Evolutionary conservation across 2,113 vertebrate species (phyloP).

Genomic region (Chlamydotis undulata): DNA sequence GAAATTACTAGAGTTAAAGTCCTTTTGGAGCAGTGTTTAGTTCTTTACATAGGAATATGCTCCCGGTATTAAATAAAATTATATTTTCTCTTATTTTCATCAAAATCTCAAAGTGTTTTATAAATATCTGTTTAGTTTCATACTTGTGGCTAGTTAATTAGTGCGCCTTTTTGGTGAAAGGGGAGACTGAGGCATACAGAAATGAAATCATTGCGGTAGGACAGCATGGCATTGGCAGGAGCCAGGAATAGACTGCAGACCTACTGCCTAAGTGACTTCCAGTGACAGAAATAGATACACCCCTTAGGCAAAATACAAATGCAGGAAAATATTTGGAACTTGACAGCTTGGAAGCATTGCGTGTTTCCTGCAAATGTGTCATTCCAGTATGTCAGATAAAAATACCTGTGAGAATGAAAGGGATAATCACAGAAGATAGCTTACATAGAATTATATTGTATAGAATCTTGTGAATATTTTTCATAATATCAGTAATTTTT

Average conservation of each 20-base stretch:
- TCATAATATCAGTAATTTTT: not conserved
- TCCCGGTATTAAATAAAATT: not conserved
- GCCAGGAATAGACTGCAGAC: not conserved
- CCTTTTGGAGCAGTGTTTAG: not conserved
- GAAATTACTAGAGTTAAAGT: not conserved
- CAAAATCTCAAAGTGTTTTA: not conserved
- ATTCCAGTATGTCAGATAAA: conserved; percentile 30
- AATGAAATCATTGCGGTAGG: not conserved
- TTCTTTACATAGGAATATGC: not conserved
- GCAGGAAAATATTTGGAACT: conserved; percentile 45
- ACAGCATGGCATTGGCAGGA: not conserved
- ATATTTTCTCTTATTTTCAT: not conserved
- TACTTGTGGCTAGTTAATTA: not conserved
- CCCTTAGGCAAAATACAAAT: conserved; percentile 58
- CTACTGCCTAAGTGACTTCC: conserved; percentile 3
- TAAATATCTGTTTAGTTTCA: not conserved
- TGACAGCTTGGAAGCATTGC: conserved; percentile 32
- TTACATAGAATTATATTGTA: not conserved
- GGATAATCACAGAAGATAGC: not conserved
- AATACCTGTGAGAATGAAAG: not conserved
- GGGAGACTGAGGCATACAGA: not conserved
- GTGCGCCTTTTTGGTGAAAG: not conserved
- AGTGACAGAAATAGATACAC: conserved; percentile 38
- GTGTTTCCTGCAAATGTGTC: conserved; percentile 16
- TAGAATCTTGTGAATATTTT: not conserved